Base-by-base conservation (phyloP, 2,113 vertebrate species). In the Psettodes erumei region DNA sequence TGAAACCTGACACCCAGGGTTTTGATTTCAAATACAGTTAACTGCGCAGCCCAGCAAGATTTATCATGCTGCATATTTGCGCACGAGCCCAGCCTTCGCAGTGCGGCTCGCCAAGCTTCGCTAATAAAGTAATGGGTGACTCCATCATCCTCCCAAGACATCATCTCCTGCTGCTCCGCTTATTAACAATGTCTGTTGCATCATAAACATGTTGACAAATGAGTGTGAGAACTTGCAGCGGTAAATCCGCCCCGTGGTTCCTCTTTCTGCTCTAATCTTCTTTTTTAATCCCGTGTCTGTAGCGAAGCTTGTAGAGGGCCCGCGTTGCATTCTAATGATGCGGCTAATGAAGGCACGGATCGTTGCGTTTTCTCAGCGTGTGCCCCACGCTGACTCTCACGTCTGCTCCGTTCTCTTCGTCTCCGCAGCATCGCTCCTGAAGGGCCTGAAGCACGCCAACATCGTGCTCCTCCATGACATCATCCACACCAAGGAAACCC, bases 401-500 rank as follows among this genome's bases (percentile, higher is more conserved):
- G 8, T 75, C 6, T 60, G 8, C 28, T n/a, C 61, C 45, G 7
- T 35, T 68, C 4, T 54, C 1, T n/a, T 76, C 59, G 11, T 94
- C 3, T 94, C 91, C 76, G 37, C 93, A 99, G 98, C 97, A 3
- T 99, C 98, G 89, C 95, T 99, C 62, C 89, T 99, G 88, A 99
- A 99, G 94, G 98, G 97, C 91, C 86, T 99, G 83, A 99, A 99
- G 85, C 98, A 99, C 27, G 82, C 96, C n/a, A 99, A 99, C 86
- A 99, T 99, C 16, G 98, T 99, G 79, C 94, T 99, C 80, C 97
- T 99, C 83, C 98, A 99, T 90, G 97, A 99, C 89, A 99, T 99
- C 94, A 99, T 99, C 90, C 98, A 99, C 88, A 99, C 98, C 77
- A 98, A 98, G 95, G 98, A 99, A 84, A 98, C 97, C 0, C 92